phyloP scores from a whole-genome alignment of 2,888 invertebrate species.

The Mythimna pallens region DNA sequence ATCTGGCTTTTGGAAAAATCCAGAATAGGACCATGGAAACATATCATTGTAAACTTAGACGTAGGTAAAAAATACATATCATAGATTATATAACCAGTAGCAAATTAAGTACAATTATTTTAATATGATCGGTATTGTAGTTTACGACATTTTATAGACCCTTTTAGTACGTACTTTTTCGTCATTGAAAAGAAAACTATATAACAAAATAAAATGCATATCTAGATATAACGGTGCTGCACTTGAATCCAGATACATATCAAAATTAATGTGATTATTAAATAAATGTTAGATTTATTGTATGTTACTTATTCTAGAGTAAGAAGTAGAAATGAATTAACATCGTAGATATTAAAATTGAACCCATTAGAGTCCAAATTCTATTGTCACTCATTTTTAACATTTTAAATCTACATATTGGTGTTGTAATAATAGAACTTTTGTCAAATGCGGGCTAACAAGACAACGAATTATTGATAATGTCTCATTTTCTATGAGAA shows the following conservation, averaged over 20 bases:
- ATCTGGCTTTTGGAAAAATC: constrained; percentile 89
- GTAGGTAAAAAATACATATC: constrained; percentile 82
- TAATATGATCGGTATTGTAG: constrained; percentile 89
- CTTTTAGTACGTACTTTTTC: constrained; percentile 74
- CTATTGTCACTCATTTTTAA: constrained; percentile 65
- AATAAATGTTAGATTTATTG: constrained; percentile 75
- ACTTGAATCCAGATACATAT: constrained; percentile 84
- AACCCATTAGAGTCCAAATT: constrained; percentile 62
- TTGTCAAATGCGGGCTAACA: constrained; percentile 89
- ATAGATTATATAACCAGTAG: constrained; percentile 85
- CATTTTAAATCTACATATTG: constrained; percentile 67
- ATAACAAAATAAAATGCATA: constrained; percentile 76
- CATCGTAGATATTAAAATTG: constrained; percentile 67
- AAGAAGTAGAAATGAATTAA: constrained; percentile 73
- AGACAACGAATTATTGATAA: constrained; percentile 86
- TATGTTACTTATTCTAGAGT: constrained; percentile 78
- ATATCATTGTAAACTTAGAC: constrained; percentile 85
- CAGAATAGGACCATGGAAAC: constrained; percentile 89
- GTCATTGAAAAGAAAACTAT: constrained; percentile 66
- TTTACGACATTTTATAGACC: constrained; percentile 83
- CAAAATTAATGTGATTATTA: constrained; percentile 87
- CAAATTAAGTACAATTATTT: constrained; percentile 88
- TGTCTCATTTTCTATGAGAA: constrained; percentile 58
- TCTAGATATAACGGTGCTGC: constrained; percentile 83
- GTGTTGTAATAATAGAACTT: constrained; percentile 77